Evolutionary conservation across 2,888 invertebrate genomes (phyloP).

Genomic region (Digitonthophagus gazella): DNA sequence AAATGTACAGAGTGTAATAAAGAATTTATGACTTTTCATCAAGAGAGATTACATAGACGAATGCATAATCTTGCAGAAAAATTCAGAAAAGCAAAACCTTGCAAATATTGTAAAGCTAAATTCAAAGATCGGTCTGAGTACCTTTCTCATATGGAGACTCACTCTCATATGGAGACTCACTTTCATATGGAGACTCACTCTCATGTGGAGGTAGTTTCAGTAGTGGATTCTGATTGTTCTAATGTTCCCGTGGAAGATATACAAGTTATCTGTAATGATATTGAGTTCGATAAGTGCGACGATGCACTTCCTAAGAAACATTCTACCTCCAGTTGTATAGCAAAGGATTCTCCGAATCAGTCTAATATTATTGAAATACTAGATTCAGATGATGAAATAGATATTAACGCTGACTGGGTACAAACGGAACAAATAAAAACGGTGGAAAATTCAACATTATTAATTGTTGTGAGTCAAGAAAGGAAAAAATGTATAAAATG

Average conservation of each 20-base stretch:
- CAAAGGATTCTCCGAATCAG: neutral
- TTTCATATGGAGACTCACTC: too few relatives aligned
- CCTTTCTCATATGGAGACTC: too few relatives aligned
- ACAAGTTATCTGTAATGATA: constrained; percentile 21
- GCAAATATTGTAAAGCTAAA: too few relatives aligned
- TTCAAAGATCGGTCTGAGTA: too few relatives aligned
- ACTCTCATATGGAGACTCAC: too few relatives aligned
- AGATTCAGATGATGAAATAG: constrained; percentile 19
- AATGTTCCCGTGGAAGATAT: neutral
- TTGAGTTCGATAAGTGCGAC: constrained; percentile 11
- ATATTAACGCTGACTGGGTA: too few relatives aligned
- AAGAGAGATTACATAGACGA: neutral
- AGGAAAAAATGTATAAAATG: constrained; percentile 6
- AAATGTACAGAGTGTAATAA: constrained; percentile 1
- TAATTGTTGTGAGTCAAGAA: neutral
- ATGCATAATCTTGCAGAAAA: constrained; percentile 1
- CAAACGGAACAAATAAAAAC: too few relatives aligned
- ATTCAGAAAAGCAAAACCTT: too few relatives aligned
- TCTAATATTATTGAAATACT: constrained; percentile 16
- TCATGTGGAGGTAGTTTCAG: too few relatives aligned
- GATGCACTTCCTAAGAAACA: neutral
- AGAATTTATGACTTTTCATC: neutral
- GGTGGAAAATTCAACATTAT: too few relatives aligned
- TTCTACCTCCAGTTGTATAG: neutral
- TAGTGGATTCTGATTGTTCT: too few relatives aligned